phyloP scores from a whole-genome alignment of 2,797 vertebrate species.

The Hyperoplus lanceolatus region DNA sequence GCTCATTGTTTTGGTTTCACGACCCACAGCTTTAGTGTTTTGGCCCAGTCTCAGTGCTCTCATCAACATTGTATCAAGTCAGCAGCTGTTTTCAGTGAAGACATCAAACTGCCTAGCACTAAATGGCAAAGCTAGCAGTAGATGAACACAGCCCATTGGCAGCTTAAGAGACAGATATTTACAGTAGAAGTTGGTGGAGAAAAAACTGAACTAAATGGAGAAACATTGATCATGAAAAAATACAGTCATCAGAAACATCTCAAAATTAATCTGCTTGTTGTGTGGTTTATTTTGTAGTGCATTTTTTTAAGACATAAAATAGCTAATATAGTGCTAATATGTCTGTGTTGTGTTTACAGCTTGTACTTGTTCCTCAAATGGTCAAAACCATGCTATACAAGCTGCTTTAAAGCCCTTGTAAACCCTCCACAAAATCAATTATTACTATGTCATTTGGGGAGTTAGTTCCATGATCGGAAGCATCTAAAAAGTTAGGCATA shows the following conservation, averaged over 20 bases:
- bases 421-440: too few species aligned
- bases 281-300: not conserved
- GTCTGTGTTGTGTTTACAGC: not conserved
- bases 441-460: too few species aligned
- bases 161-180: not conserved
- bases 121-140: not conserved
- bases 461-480: too few species aligned
- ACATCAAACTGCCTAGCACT: not conserved
- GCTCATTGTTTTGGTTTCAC: not conserved
- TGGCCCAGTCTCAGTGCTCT: not conserved
- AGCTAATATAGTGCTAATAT: not conserved
- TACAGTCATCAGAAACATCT: not conserved
- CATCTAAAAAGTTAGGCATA: too few species aligned
- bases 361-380: not conserved
- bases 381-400: not conserved
- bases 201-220: not conserved
- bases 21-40: not conserved
- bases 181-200: not conserved
- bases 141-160: not conserved
- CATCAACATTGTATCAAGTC: not conserved
- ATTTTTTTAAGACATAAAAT: not conserved
- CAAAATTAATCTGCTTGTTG: not conserved
- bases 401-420: too few species aligned
- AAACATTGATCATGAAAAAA: not conserved
- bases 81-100: too few species aligned